Evolutionary conservation across 2,797 vertebrate genomes (phyloP).

Genomic region (Prunella strophiata): DNA sequence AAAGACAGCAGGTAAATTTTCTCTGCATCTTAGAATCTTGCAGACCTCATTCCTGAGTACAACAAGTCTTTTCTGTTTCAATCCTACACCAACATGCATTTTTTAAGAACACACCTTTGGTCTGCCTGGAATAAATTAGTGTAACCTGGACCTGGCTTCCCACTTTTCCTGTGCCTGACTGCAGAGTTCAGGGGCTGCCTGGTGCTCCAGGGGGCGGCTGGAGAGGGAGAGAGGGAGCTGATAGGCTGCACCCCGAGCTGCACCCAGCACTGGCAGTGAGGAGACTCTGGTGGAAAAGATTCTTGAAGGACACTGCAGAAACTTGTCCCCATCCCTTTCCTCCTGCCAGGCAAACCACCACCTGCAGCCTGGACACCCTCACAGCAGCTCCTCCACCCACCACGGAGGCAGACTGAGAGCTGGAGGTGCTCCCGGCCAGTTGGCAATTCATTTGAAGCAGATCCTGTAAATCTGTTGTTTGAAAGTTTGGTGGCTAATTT

Average conservation of each 20-base stretch:
- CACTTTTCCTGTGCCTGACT: background rate
- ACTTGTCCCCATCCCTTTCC: background rate
- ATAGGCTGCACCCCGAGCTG: fast-evolving
- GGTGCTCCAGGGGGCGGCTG: background rate
- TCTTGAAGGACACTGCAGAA: background rate
- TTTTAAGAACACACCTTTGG: background rate
- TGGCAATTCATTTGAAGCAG: slow-evolving; percentile 57
- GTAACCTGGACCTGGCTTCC: background rate
- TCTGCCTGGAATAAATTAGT: background rate
- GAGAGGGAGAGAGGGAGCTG: background rate
- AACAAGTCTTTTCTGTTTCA: background rate
- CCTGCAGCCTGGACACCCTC: background rate
- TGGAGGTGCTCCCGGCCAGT: slow-evolving; percentile 47
- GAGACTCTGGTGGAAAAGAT: background rate
- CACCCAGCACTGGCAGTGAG: background rate
- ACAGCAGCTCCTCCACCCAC: background rate
- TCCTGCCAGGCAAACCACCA: background rate
- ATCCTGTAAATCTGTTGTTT: slow-evolving; percentile 53
- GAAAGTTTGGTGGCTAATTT: slow-evolving; percentile 54
- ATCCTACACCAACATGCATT: background rate
- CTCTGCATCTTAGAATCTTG: background rate
- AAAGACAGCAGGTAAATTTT: background rate
- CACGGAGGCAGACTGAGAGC: background rate
- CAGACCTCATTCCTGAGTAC: background rate
- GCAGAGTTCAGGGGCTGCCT: background rate